phyloP scores from a whole-genome alignment of 2,888 invertebrate species.

The Yponomeuta cagnagella region DNA sequence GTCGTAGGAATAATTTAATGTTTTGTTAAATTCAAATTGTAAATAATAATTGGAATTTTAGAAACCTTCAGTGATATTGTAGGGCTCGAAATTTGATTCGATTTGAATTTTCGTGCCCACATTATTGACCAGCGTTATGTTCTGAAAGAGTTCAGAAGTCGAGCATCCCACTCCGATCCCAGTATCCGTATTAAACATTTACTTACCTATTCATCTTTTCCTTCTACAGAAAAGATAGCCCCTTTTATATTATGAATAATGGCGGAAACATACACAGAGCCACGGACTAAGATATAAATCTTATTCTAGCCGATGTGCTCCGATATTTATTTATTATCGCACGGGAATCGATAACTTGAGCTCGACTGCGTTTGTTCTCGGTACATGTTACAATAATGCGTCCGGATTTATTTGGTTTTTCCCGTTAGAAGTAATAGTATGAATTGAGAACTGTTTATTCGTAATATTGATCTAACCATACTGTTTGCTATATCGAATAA shows the following conservation, averaged over 20 bases:
- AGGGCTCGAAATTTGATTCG: no score
- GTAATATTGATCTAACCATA: no score
- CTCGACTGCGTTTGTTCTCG: conserved; percentile 38
- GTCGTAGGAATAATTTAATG: no score
- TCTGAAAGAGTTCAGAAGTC: background rate
- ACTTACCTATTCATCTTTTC: conserved; percentile 37
- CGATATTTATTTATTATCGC: conserved; percentile 60
- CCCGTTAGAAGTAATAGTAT: background rate
- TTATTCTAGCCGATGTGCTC: conserved; percentile 66
- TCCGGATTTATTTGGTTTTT: conserved; percentile 1
- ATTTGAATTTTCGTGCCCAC: no score
- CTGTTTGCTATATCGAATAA: no score
- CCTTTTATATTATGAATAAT: conserved; percentile 51
- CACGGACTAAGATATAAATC: conserved; percentile 64
- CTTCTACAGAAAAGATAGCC: conserved; percentile 41
- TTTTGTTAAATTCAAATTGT: no score
- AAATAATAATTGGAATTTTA: no score
- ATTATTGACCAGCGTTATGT: background rate
- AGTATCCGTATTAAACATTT: background rate
- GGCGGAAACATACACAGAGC: conserved; percentile 47
- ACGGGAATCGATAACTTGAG: conserved; percentile 22
- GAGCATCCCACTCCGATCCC: background rate
- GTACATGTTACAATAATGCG: conserved; percentile 22
- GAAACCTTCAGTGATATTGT: no score
- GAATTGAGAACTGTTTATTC: background rate